phyloP scores from a whole-genome alignment of 1,140 invertebrate genomes.

The Platyura marginata region DNA sequence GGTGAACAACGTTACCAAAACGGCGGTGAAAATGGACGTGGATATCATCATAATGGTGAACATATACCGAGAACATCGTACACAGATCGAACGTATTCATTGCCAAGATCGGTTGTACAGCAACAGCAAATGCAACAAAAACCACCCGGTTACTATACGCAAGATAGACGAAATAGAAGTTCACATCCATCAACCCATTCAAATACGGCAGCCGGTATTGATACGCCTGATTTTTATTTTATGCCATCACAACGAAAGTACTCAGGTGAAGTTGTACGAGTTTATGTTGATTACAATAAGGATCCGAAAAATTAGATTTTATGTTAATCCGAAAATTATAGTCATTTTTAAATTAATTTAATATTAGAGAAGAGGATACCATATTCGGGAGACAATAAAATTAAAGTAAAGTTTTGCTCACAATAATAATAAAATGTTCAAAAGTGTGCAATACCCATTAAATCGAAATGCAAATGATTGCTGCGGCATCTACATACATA shows the following conservation, averaged over 20 bases:
- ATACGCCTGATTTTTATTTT: constrained; percentile 78
- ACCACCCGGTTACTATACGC: constrained; percentile 27
- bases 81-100: constrained; percentile 19
- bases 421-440: too few relatives aligned
- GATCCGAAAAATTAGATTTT: constrained; percentile 26
- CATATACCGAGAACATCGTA: constrained; percentile 17
- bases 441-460: too few relatives aligned
- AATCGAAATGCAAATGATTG: too few relatives aligned
- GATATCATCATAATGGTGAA: constrained; percentile 6
- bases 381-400: too few relatives aligned
- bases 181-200: constrained; percentile 12
- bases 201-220: constrained; percentile 17
- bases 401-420: too few relatives aligned
- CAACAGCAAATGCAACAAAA: not conserved
- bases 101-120: constrained; percentile 19
- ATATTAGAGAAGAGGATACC: too few relatives aligned
- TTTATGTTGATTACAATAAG: constrained; percentile 69
- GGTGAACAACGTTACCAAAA: constrained; percentile 1
- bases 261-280: constrained; percentile 78
- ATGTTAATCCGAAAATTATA: too few relatives aligned
- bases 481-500: too few relatives aligned
- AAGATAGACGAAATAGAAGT: constrained; percentile 10
- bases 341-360: too few relatives aligned
- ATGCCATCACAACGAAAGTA: constrained; percentile 88
- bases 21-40: constrained; percentile 4